Evolutionary conservation across 2,888 invertebrate species (phyloP), one percentile per base, ranked within the genome.

Genomic region (Morpho helenor): DNA sequence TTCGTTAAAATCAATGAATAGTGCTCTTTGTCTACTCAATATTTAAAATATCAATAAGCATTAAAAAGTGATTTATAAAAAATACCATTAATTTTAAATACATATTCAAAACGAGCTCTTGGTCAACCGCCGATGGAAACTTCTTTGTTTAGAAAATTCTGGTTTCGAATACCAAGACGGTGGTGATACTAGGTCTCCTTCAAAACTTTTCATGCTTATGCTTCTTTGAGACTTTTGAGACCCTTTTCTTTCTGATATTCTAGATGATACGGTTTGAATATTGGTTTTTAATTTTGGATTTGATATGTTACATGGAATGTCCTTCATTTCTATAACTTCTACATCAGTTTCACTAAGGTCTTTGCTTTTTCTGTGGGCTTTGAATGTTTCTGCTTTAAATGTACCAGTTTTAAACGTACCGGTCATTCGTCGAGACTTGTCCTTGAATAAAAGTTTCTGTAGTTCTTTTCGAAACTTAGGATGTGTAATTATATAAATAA

Each of bases 401-500:
- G 78, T 83, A 6, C 77, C 79, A 7, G 87, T 84, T 68, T 77
- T 86, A 51, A 84, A 72, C 9, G 86, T 87, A 39, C 84, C 82
- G 55, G 81, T 80, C 73, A 80, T 84, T 41, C 85, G 79, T 56
- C 76, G 81, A 4, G 86, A 80, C 69, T 87, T 88, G 57, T 84
- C 82, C 61, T 75, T 80, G 57, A 73, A 82, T 48, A 92, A 71
- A 55, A 92, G 70, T 62, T 88, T 87, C 60, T 82, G 79, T 39
- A 93, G 82, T 75, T 95, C 95, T 63, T 91, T 89, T 54, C 94
- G 92, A 80, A 95, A 95, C 70, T 92, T 93, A 0, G 96, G 96
- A 87, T 96, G 96, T 2, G 94, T 95, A 46, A 95, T 92, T 6
- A 95, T 94, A 75, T 96, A 96, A 61, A 96, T 91, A 72, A 95